Evolutionary conservation across 2,113 vertebrate genomes (phyloP), one percentile per base, ranked within the genome.

Genomic region (Irena cyanogastra): DNA sequence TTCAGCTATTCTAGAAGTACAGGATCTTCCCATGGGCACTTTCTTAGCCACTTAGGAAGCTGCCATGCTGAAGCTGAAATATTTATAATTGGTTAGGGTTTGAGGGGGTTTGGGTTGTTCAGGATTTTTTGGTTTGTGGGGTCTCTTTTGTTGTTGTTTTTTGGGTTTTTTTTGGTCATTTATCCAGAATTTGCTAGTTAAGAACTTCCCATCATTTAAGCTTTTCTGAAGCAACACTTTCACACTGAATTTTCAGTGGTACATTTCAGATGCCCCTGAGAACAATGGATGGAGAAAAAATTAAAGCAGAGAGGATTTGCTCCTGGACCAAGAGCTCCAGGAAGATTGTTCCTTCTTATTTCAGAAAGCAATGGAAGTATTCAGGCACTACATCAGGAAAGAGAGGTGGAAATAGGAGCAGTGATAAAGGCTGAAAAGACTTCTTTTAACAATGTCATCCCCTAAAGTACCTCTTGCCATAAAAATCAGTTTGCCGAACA

Each of bases 31-130:
- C 47, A 83, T 9, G 59, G 47, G 27, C 35, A 31, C 20, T 50
- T 80, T 44, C 72, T 49, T 63, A 89, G 10, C 11, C 20, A 11
- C 80, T 92, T 82, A 90, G 53, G 54, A 88, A 92, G 59, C 17
- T 76, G 24, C 9, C 65, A 79, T 41, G n/a, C 27, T 84, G 42
- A 86, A 88, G 8, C 2, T 35, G 27, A 89, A 87, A 82, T 42
- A 77, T 13, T 42, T 83, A 33, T 11, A 54, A 35, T 28, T 69
- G 72, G 1, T 63, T 68, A 45, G 19, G 24, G 4, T 24, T 66
- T 69, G 2, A 18, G 0, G 6, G 6, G 3, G 4, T 49, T 53
- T 8, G 5, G 14, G 8, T n/a, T 60, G 11, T 27, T 59, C 30
- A 7, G 9, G 11, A 2, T 54, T 33, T 39, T 30, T 31, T 4